Conservation (phyloP, 2,888 invertebrate species). For the Leucoma salicis region DNA sequence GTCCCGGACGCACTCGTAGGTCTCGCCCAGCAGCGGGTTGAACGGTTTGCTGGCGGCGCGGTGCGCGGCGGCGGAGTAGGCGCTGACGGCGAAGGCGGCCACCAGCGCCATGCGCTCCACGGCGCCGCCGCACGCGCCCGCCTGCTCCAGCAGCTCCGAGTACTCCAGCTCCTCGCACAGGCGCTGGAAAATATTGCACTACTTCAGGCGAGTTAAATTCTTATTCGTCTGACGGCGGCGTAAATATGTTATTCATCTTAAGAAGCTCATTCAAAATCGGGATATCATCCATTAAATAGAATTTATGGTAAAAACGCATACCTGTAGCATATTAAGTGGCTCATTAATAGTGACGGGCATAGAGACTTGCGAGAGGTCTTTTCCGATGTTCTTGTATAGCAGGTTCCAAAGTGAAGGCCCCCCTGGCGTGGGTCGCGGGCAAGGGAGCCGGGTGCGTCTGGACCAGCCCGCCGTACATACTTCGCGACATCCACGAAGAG, state of each 20-base stretch:
- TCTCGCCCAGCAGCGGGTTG: slow-evolving; percentile 92
- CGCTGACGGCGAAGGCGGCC: slow-evolving; percentile 91
- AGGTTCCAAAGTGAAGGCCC: slow-evolving; percentile 91
- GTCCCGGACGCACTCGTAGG: slow-evolving; percentile 89
- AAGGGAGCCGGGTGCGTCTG: slow-evolving; percentile 86
- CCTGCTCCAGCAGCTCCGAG: slow-evolving; percentile 89
- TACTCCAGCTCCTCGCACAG: slow-evolving; percentile 93
- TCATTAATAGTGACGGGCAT: slow-evolving; percentile 94
- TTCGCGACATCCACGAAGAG: slow-evolving; percentile 22
- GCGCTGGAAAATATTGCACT: slow-evolving; percentile 66
- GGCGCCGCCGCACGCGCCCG: slow-evolving; percentile 84
- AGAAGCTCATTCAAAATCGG: no score
- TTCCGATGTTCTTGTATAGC: slow-evolving; percentile 91
- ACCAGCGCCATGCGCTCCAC: slow-evolving; percentile 89
- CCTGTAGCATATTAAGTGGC: slow-evolving; percentile 90
- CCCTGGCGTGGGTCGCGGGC: slow-evolving; percentile 87
- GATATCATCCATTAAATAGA: not conserved
- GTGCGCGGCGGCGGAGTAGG: slow-evolving; percentile 87
- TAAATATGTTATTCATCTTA: no score
- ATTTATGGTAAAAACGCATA: slow-evolving; percentile 35
- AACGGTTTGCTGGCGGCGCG: slow-evolving; percentile 93
- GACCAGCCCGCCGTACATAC: slow-evolving; percentile 39
- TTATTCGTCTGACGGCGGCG: no score
- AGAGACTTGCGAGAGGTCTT: slow-evolving; percentile 92
- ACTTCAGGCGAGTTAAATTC: no score